Evolutionary conservation across 2,797 vertebrate genomes (phyloP).

Genomic region (Rallus crepitans): DNA sequence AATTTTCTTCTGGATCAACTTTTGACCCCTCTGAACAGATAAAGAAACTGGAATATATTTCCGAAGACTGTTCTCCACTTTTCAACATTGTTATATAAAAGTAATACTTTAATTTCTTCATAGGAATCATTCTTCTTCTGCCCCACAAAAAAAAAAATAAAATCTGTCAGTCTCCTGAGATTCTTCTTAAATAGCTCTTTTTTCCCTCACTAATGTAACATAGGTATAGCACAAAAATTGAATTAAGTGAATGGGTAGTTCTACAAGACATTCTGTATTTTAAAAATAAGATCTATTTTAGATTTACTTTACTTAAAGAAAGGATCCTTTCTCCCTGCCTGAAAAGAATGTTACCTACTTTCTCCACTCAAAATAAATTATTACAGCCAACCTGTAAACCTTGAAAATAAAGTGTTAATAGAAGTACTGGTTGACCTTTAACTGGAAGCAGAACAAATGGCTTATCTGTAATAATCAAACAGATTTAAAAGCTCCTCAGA

Average conservation of each 20-base stretch:
- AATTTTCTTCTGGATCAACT: neutral
- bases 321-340: neutral
- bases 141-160: neutral
- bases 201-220: accelerated
- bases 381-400: neutral
- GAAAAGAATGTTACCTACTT: neutral
- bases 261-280: neutral
- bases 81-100: neutral
- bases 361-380: neutral
- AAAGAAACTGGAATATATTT: neutral
- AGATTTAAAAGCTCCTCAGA: constrained; percentile 12
- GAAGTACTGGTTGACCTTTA: constrained; percentile 22
- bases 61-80: neutral
- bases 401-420: neutral
- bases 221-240: neutral
- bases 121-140: neutral
- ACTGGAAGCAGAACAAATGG: neutral
- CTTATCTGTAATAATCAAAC: neutral
- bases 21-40: neutral
- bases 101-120: neutral
- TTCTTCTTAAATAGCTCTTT: neutral
- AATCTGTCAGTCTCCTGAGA: neutral
- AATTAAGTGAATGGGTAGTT: neutral
- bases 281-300: neutral
- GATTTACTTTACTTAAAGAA: neutral